These are phyloP conservation scores for Caenorhabditis plicata DNA, from an alignment of 2,888 invertebrate genomes.

Conservation along the genomic window DNA sequence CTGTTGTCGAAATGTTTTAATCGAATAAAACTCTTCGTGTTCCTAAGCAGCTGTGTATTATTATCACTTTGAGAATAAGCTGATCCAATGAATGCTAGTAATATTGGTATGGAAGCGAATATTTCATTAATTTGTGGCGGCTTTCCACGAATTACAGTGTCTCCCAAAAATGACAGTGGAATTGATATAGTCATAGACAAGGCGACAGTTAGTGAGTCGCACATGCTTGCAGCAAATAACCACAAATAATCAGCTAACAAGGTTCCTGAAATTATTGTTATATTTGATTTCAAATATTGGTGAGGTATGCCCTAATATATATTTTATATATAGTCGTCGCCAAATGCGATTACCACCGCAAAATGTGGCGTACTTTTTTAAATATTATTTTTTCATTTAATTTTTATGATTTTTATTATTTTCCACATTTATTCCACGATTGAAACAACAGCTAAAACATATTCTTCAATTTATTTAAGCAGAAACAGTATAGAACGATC, in stretches of 20 bases:
- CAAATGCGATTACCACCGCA: too few relatives aligned
- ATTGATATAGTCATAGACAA: conserved; percentile 82
- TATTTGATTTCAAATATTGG: not conserved
- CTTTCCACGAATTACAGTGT: conserved; percentile 70
- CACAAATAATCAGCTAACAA: conserved; percentile 87
- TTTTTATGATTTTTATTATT: too few relatives aligned
- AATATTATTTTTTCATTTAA: not conserved
- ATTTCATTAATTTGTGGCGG: conserved; percentile 74
- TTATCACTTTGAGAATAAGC: conserved; percentile 67
- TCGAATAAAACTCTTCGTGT: conserved; percentile 6
- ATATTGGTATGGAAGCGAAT: conserved; percentile 78
- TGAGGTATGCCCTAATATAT: too few relatives aligned
- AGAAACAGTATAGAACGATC: too few relatives aligned
- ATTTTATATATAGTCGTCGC: too few relatives aligned
- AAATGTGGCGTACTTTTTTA: not conserved
- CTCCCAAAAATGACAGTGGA: conserved; percentile 85
- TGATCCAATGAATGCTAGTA: conserved; percentile 77
- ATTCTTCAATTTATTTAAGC: too few relatives aligned
- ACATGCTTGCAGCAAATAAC: conserved; percentile 92
- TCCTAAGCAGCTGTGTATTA: conserved; percentile 1
- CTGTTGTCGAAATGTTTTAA: conserved; percentile 11
- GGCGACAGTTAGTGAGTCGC: conserved; percentile 85
- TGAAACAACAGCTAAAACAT: too few relatives aligned
- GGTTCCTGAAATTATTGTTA: conserved; percentile 72
- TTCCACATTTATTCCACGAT: too few relatives aligned